Conservation (phyloP, 2,113 vertebrate genomes). For the Lepus timidus region DNA sequence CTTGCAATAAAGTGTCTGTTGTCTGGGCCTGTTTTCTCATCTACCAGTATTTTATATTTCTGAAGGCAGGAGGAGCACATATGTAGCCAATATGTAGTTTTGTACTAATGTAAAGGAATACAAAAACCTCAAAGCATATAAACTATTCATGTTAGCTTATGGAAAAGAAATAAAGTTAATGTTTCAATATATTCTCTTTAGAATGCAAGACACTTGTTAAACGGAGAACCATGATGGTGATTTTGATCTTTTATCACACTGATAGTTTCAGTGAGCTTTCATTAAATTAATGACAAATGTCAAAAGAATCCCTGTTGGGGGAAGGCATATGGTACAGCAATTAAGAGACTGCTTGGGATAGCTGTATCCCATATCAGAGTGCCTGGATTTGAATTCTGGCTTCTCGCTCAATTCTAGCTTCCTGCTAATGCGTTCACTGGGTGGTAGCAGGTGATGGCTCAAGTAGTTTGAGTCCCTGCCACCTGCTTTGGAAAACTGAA, state of each 20-base stretch:
- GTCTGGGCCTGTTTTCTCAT: constrained; percentile 22
- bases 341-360: too few species aligned
- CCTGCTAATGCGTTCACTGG: too few species aligned
- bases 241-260: constrained; percentile 8
- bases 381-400: too few species aligned
- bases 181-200: not conserved
- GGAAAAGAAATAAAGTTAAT: not conserved
- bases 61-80: not conserved
- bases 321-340: too few species aligned
- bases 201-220: not conserved
- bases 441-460: too few species aligned
- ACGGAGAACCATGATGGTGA: not conserved
- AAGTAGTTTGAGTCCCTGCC: too few species aligned
- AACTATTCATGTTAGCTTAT: not conserved
- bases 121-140: not conserved
- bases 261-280: constrained; percentile 32
- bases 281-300: constrained; percentile 6
- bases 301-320: not conserved
- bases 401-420: too few species aligned
- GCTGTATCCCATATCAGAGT: too few species aligned
- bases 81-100: not conserved
- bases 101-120: not conserved
- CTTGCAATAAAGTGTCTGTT: constrained; percentile 41
- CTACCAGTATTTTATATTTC: constrained; percentile 31
- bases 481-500: too few species aligned